Evolutionary conservation across 2,888 invertebrate species (phyloP), one percentile per base, ranked within the genome.

Genomic region (Hetaerina titia): DNA sequence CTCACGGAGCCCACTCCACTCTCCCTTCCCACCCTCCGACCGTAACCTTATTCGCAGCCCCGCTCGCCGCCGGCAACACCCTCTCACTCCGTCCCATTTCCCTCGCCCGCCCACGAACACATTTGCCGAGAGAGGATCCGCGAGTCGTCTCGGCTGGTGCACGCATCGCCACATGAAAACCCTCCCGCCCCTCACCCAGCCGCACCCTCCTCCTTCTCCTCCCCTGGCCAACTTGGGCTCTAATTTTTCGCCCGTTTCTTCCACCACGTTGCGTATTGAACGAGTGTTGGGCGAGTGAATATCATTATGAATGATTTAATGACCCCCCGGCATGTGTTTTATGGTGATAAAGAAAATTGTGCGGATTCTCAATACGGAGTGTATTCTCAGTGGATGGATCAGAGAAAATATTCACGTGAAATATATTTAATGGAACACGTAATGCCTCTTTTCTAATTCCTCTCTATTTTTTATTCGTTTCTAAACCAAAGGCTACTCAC

Each of bases 61-160:
- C 45, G 45, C 45, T 45, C 45, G 45, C 45, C 45, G 45, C 45
- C 45, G 63, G 63, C 15, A 63, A 17, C 69, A 17, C n/a, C 45
- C 7, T 45, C 88, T 8, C 31, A 17, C 88, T 19, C 60, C 90
- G n/a, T 63, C 25, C 64, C 64, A 60, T 60, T 60, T n/a, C 60
- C 64, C 90, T 45, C 45, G 63, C 89, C 31, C 13, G n/a, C 58
- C 89, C 89, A 58, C n/a, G 45, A 89, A 58, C 56, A 25, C 90
- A 90, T 90, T 90, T 31, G n/a, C 25, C 17, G 56, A 90, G 90
- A n/a, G 88, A 89, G 45, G 45, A 45, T 45, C 22, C 64, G 64
- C 45, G 90, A 64, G 64, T 63, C 64, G 64, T 56, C 45, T 45
- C 45, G 45, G 45, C 45, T 45, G 45, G 88, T 45, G 45, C 89